A percentile compares a stretch with the other conserved stretches of the same genome.
phyloP scores from a whole-genome alignment of 2,797 vertebrate genomes.

The Nothura maculosa region DNA sequence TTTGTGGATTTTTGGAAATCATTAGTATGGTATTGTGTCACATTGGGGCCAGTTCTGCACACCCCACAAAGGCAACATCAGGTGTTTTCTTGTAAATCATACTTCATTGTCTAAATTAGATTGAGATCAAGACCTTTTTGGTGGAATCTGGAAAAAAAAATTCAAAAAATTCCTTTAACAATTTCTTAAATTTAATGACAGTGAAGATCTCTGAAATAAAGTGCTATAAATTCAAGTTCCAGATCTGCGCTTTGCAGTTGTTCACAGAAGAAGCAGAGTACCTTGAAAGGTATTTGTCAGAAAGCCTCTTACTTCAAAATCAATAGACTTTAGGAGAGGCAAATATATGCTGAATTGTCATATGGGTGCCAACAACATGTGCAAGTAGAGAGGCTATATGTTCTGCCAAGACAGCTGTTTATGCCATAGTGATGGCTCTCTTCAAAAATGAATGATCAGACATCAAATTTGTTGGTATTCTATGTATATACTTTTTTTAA shows the following conservation, averaged over 20 bases:
- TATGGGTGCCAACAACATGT: not conserved
- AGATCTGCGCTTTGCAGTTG: not conserved
- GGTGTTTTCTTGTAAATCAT: not conserved
- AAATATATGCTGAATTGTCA: not conserved
- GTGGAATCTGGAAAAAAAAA: not conserved
- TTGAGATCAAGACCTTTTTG: conserved; percentile 19
- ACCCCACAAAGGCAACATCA: not conserved
- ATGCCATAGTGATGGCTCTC: not conserved
- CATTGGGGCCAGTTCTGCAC: not conserved
- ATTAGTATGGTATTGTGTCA: not conserved
- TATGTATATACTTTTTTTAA: not conserved
- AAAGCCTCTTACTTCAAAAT: not conserved
- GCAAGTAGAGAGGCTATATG: not conserved
- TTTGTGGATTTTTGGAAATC: conserved; percentile 8
- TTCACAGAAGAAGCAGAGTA: not conserved
- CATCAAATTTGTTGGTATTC: not conserved
- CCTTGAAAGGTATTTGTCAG: not conserved
- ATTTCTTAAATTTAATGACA: not conserved
- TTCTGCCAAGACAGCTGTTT: not conserved
- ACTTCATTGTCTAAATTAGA: conserved; percentile 29
- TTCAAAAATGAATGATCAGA: not conserved
- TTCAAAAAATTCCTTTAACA: not conserved
- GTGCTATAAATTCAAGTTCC: not conserved
- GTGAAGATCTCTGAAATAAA: not conserved
- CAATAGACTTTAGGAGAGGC: not conserved